A percentile compares a stretch with the other conserved stretches of the same genome.
Conservation (phyloP, 2,888 invertebrate species). For the Lasioglossum villosulum region DNA sequence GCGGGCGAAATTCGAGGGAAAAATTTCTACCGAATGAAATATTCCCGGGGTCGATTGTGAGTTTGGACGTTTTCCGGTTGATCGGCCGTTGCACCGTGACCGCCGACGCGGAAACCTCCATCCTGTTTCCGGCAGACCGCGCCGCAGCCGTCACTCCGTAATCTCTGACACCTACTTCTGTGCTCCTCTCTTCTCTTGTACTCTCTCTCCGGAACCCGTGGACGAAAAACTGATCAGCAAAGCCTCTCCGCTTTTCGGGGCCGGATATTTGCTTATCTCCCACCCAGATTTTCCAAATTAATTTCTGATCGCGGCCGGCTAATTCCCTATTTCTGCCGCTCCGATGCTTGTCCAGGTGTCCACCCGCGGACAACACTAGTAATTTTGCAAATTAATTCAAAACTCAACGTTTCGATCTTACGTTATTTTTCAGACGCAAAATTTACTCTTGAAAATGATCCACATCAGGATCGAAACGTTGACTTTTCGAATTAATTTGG, state of each 20-base stretch:
- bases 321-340: not conserved
- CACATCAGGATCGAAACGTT: too few relatives aligned
- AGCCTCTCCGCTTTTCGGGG: not conserved
- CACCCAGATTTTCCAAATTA: not conserved
- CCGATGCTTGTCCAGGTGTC: not conserved
- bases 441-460: too few relatives aligned
- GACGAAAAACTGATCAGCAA: slow-evolving; percentile 60
- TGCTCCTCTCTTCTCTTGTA: not conserved
- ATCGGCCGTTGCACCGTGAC: slow-evolving; percentile 78
- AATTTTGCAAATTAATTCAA: too few relatives aligned
- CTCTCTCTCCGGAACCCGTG: not conserved
- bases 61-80: slow-evolving; percentile 81
- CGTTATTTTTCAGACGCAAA: too few relatives aligned
- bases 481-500: too few relatives aligned
- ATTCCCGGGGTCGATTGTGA: slow-evolving; percentile 77
- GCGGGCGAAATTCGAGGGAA: slow-evolving; percentile 69
- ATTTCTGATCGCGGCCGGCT: not conserved
- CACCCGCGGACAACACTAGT: too few relatives aligned
- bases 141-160: slow-evolving; percentile 63
- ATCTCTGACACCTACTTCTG: slow-evolving; percentile 64
- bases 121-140: slow-evolving; percentile 71
- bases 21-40: slow-evolving; percentile 78
- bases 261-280: slow-evolving; percentile 1
- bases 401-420: too few relatives aligned
- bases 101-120: slow-evolving; percentile 77